Evolutionary conservation across 2,113 vertebrate species (phyloP), one percentile per base, ranked within the genome.

Genomic region (Climacteris rufus): DNA sequence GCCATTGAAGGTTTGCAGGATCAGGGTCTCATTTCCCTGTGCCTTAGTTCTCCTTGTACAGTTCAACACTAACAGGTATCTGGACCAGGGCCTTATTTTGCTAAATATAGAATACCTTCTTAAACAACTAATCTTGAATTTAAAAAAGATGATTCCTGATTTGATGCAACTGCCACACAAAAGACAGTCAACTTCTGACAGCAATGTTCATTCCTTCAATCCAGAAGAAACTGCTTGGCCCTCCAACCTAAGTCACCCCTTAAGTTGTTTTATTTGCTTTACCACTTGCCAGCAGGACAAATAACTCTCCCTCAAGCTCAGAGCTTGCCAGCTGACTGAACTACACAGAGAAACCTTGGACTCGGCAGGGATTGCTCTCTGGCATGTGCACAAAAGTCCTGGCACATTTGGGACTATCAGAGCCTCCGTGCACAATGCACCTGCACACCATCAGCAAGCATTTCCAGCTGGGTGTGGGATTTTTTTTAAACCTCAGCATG

Each of bases 331-430:
- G 66, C 42, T 30, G 45, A 93, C 54, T 2, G 7, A 64, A 42
- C 44, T 24, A 10, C 0, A 0, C 71, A 22, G 50, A 80, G 68
- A 61, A 88, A 50, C 63, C 56, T 79, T 52, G 90, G 82, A 22
- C 37, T 39, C 0, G 0, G 33, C 0, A 2, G 17, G 42, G 39
- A 40, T 5, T 8, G 31, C 6, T 2, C 57, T 52, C 53, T 40
- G 63, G 49, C 44, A 42, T 5, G 1, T 0, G 5, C 50, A 70
- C 23, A 40, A 2, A 39, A 44, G 49, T 23, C 61, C 63, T 28
- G 28, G 53, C 74, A 69, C 57, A 42, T 20, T 20, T 13, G 0
- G 59, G 47, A 37, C 35, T 23, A 1, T 5, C 0, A 1, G 37
- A 86, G 75, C 50, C 39, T 19, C 56, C 0, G 4, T 19, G 75